phyloP scores from a whole-genome alignment of 2,113 vertebrate species.

The Chloropsis hardwickii region DNA sequence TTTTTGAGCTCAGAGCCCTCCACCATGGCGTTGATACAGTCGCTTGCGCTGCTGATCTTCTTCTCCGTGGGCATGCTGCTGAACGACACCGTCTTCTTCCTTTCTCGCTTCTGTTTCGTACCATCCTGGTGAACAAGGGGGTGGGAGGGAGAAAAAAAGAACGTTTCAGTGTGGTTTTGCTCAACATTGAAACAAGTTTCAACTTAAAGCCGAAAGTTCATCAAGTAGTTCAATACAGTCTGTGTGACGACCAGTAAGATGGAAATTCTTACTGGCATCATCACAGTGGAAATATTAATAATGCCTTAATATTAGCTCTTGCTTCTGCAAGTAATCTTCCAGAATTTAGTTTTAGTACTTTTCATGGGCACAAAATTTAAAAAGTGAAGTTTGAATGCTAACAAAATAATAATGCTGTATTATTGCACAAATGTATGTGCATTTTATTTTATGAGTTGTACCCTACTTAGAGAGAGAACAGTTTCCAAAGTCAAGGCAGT shows the following conservation, averaged over 20 bases:
- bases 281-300: background rate
- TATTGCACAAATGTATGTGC: background rate
- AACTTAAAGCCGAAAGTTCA: background rate
- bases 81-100: constrained; percentile 96
- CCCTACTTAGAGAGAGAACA: background rate
- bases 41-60: constrained; percentile 94
- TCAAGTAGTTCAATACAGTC: background rate
- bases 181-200: background rate
- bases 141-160: background rate
- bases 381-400: background rate
- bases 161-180: background rate
- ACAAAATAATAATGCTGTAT: background rate
- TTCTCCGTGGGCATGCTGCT: constrained; percentile 98
- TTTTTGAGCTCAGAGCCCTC: constrained; percentile 94
- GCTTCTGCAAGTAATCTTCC: background rate
- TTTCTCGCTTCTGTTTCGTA: constrained; percentile 88
- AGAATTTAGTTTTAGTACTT: background rate
- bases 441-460: background rate
- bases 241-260: background rate
- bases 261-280: background rate
- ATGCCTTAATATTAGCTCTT: background rate
- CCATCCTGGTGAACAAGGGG: constrained; percentile 79
- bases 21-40: constrained; percentile 94
- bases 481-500: background rate
- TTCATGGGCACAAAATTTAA: background rate